Evolutionary conservation across 2,113 vertebrate genomes (phyloP).

Genomic region (Gymnorhina tibicen): DNA sequence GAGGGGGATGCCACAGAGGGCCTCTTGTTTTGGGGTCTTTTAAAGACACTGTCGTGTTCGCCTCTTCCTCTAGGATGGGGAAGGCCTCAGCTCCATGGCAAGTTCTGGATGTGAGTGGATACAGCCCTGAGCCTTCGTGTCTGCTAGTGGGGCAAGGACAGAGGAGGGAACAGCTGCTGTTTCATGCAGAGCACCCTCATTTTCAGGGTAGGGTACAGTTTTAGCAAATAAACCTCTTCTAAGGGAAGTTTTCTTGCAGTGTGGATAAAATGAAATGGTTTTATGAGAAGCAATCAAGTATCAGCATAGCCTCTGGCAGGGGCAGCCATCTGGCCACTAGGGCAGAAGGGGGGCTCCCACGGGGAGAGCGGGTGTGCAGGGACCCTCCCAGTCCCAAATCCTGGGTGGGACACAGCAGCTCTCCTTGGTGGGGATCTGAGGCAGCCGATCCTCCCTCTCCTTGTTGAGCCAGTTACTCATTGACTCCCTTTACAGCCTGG

Average conservation of each 20-base stretch:
- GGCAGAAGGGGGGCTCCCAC: background rate
- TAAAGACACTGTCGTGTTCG: background rate
- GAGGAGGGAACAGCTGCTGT: background rate
- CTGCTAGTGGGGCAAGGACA: background rate
- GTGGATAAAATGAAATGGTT: background rate
- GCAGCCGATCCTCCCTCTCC: background rate
- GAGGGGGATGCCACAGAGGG: background rate
- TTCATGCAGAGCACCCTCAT: background rate
- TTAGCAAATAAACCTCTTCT: background rate
- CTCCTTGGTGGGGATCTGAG: fast-evolving
- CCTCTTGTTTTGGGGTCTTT: background rate
- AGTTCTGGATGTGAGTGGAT: background rate
- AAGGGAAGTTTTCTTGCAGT: background rate
- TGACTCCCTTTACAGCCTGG: background rate
- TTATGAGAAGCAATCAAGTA: background rate
- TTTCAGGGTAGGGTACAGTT: background rate
- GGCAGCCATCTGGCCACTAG: background rate
- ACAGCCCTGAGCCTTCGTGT: background rate
- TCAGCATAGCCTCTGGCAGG: background rate
- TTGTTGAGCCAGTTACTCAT: background rate
- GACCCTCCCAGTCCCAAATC: background rate
- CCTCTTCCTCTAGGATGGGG: background rate
- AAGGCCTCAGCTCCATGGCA: background rate
- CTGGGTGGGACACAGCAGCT: background rate
- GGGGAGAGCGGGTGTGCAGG: background rate